Base-by-base conservation (phyloP, 92 coral and sea anemone genomes). In the Phenganax marumi region DNA sequence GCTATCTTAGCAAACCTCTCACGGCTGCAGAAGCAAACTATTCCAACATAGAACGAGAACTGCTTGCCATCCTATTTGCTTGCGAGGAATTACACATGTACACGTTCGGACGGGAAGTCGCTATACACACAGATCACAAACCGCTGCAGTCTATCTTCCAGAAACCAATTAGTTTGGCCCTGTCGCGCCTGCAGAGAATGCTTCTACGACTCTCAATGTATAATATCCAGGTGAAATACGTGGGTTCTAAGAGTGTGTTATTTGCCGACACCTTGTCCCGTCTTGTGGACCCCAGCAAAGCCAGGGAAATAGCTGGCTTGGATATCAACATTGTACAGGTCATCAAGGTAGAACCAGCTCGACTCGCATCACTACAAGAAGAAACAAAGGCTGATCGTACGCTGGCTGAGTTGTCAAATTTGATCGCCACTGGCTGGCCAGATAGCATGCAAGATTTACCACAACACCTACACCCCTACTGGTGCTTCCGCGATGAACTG, bases 1-100 rank as follows among this genome's bases (percentile, higher is more conserved):
- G 74, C 49, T 90, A 81, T 56, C 81, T 85, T 12, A 85, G 93
- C 63, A 88, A 79, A 70, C 87, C 90, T 79, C 88, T 88, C 7
- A 75, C 87, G 21, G 80, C 88, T 24, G 87, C 88, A 14, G 91
- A 91, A 76, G 58, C 57, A 10, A 88, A 84, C 75, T 91, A 91
- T 57, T 75, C 95, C 65, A 84, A 86, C 85, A 86, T 90, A 61
- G 93, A 90, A 65, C 63, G 86, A 57, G 89, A 90, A 65, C 86
- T 88, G 26, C 81, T 85, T 12, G 93, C 89, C 52, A 24, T 88
- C 50, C 64, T 90, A 10, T 88, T 85, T 72, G 89, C 89, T 8
- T 85, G 87, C 19, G 91, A 88, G 63, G 82, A 82, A 65, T 85
- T 90, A 17, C 93, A 88, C 75, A 72, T 49, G 33, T 85, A 90